Conservation (phyloP, 1,140 invertebrate genomes). For the Drosophila trapezifrons region DNA sequence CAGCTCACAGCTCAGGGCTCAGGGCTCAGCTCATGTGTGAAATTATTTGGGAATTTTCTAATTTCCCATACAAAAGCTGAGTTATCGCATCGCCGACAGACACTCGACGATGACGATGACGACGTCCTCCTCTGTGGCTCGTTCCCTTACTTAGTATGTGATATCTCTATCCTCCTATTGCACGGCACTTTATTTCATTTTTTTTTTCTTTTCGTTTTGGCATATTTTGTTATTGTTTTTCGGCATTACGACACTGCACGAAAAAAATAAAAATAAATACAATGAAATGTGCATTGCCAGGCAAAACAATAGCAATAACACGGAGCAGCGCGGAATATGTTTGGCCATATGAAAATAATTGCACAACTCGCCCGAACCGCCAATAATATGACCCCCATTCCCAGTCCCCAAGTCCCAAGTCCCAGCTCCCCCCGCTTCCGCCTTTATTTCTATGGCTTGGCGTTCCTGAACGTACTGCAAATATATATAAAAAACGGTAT, state of each 20-base stretch:
- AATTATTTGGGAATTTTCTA: constrained; percentile 80
- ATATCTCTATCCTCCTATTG: constrained; percentile 41
- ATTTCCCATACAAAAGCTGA: constrained; percentile 75
- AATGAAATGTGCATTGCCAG: constrained; percentile 64
- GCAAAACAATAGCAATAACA: constrained; percentile 50
- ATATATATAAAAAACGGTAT: not conserved
- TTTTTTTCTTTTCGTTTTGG: constrained; percentile 11
- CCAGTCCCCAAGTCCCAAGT: constrained; percentile 1
- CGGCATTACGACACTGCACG: constrained; percentile 37
- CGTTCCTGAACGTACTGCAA: constrained; percentile 28
- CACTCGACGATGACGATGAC: constrained; percentile 1
- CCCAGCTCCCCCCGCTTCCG: not conserved
- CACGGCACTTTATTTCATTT: constrained; percentile 9
- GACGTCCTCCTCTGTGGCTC: constrained; percentile 40
- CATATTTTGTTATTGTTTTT: constrained; percentile 37
- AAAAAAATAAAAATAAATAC: constrained; percentile 27
- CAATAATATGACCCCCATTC: constrained; percentile 16
- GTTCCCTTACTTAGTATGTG: constrained; percentile 40
- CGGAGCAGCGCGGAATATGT: constrained; percentile 50
- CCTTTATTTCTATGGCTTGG: not conserved
- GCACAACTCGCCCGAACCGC: constrained; percentile 67
- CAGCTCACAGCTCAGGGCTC: constrained; percentile 1
- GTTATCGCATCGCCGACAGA: constrained; percentile 69
- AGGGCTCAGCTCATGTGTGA: constrained; percentile 67
- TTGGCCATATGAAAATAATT: constrained; percentile 69